Evolutionary conservation across 2,113 vertebrate genomes (phyloP), one percentile per base, ranked within the genome.

Genomic region (Nymphicus hollandicus): DNA sequence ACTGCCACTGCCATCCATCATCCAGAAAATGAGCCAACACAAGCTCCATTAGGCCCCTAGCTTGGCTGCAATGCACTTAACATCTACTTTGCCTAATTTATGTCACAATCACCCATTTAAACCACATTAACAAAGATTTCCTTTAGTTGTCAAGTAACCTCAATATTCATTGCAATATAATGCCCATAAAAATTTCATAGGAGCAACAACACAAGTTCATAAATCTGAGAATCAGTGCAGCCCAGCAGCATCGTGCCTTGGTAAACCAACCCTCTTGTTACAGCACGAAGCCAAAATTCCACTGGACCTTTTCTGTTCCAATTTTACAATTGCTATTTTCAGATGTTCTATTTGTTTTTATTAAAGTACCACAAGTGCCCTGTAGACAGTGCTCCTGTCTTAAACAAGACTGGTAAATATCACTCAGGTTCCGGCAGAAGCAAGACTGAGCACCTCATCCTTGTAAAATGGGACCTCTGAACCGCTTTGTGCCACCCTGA

Each of bases 101-200:
- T 81, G 82, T 86, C 95, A 93, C 88, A 68, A 88, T 93, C 88
- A 60, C 72, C 86, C 94, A 88, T 64, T 91, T 50, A 88, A 93
- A 94, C 35, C 69, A 52, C 80, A 86, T 94, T 94, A 96, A 91
- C 72, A 78, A 73, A 90, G 95, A 96, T 86, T 95, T 91, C 92
- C 93, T 96, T 77, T 90, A 86, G 96, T 93, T 73, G 60, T 82
- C 91, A 64, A 96, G 86, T 23, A 92, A 88, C 88, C 41, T 94
- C 93, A 90, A 78, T 86, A 83, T 72, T 80, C 92, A 49, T 86
- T 71, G 86, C 93, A 93, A 94, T 92, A 74, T 31, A 91, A 93
- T 86, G 88, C 81, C 88, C 41, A 86, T 86, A 87, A 95, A 95
- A 88, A 81, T 90, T 96, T 88, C 80, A 93, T 83, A 86, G 0